Evolutionary conservation across 2,888 invertebrate genomes (phyloP).

Genomic region (Eristalis intricaria): DNA sequence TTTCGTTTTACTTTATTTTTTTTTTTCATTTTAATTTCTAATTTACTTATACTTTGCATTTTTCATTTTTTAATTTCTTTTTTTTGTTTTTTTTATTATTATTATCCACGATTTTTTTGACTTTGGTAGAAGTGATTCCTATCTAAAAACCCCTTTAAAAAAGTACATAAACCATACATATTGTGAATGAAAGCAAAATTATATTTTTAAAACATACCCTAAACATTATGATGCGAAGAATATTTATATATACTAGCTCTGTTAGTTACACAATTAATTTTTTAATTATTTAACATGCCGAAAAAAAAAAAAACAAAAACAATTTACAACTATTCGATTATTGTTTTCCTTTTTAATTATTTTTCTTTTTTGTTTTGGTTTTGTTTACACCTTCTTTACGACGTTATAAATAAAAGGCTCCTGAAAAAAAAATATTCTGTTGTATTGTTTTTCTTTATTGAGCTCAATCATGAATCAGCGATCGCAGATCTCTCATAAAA

Average conservation of each 20-base stretch:
- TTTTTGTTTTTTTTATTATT: slow-evolving; percentile 43
- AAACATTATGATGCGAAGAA: slow-evolving; percentile 6
- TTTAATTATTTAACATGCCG: background rate
- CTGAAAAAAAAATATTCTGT: slow-evolving; percentile 2
- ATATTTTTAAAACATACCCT: slow-evolving; percentile 48
- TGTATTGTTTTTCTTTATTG: slow-evolving; percentile 20
- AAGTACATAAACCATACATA: slow-evolving; percentile 62
- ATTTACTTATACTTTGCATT: slow-evolving; percentile 66
- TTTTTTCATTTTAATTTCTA: slow-evolving; percentile 29
- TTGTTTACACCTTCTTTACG: background rate
- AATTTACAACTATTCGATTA: background rate
- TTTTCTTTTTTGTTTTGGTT: background rate
- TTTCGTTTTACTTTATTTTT: slow-evolving; percentile 32
- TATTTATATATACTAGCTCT: slow-evolving; percentile 2
- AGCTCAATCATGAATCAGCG: background rate
- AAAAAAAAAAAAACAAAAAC: background rate
- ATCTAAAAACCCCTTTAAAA: slow-evolving; percentile 32
- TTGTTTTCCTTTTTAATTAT: background rate
- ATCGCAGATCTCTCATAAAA: slow-evolving; percentile 16
- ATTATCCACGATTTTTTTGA: slow-evolving; percentile 44
- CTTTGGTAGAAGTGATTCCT: slow-evolving; percentile 48
- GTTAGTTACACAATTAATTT: background rate
- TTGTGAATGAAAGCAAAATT: slow-evolving; percentile 69
- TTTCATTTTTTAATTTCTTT: slow-evolving; percentile 35
- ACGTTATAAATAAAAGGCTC: background rate